phyloP scores from a whole-genome alignment of 2,888 invertebrate genomes.

The Leptinotarsa tumamoca region DNA sequence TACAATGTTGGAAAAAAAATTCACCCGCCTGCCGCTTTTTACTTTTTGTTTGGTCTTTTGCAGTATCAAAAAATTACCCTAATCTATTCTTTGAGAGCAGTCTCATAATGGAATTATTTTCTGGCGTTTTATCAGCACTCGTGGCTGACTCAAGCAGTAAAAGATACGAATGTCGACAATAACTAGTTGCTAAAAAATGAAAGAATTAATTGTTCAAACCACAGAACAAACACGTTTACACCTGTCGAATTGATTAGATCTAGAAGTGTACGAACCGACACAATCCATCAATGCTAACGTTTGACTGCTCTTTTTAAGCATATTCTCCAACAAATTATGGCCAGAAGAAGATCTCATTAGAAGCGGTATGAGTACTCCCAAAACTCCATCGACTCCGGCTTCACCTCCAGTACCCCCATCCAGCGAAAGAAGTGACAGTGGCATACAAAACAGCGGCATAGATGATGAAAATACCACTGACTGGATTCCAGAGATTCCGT shows the following conservation, averaged over 20 bases:
- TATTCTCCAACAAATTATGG: constrained; percentile 66
- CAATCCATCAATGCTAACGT: background rate
- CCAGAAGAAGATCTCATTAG: constrained; percentile 58
- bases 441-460: constrained; percentile 68
- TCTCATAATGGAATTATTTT: too few relatives aligned
- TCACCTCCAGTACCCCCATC: constrained; percentile 54
- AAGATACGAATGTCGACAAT: too few relatives aligned
- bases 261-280: background rate
- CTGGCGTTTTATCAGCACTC: too few relatives aligned
- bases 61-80: too few relatives aligned
- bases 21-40: too few relatives aligned
- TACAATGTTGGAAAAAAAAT: too few relatives aligned
- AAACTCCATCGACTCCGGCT: constrained; percentile 63
- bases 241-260: background rate
- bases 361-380: constrained; percentile 59
- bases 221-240: too few relatives aligned
- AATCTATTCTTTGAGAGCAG: too few relatives aligned
- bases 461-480: constrained; percentile 85
- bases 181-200: too few relatives aligned
- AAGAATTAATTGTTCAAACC: too few relatives aligned
- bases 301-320: constrained; percentile 53
- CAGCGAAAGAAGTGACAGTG: constrained; percentile 64
- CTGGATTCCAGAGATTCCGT: constrained; percentile 93
- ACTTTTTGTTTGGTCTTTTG: too few relatives aligned
- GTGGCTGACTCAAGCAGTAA: too few relatives aligned